Evolutionary conservation across 2,888 invertebrate genomes (phyloP).

Genomic region (Pycnomerus fuliginosus): DNA sequence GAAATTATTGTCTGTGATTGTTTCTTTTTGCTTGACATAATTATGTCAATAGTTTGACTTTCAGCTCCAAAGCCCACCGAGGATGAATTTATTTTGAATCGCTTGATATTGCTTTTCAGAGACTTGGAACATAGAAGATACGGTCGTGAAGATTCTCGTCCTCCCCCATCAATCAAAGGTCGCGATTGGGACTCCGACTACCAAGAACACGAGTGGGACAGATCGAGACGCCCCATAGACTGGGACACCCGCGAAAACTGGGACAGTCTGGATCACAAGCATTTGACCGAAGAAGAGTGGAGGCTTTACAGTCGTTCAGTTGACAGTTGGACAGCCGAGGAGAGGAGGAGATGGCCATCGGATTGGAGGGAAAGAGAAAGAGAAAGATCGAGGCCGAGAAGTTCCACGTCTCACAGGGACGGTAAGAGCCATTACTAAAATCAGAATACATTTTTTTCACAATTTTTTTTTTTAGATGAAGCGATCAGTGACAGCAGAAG

Average conservation of each 20-base stretch:
- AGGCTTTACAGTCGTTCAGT: slow-evolving; percentile 44
- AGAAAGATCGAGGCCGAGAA: slow-evolving; percentile 52
- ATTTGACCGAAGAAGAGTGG: slow-evolving; percentile 49
- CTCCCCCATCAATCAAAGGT: slow-evolving; percentile 36
- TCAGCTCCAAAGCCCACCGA: too few relatives aligned
- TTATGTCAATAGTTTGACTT: too few relatives aligned
- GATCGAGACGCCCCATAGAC: slow-evolving; percentile 56
- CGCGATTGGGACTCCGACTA: slow-evolving; percentile 49
- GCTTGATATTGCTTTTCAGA: slow-evolving; percentile 3
- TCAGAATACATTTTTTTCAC: slow-evolving; percentile 3
- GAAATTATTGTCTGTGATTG: too few relatives aligned
- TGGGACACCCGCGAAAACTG: slow-evolving; percentile 54
- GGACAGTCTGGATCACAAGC: slow-evolving; percentile 47
- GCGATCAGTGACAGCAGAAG: slow-evolving; percentile 29
- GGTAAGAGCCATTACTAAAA: slow-evolving; percentile 28
- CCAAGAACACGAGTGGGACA: slow-evolving; percentile 53
- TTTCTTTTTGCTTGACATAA: too few relatives aligned
- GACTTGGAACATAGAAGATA: slow-evolving; percentile 44
- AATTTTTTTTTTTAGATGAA: slow-evolving; percentile 25
- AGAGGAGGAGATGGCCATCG: slow-evolving; percentile 52
- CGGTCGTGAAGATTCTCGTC: slow-evolving; percentile 40
- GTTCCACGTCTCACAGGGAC: slow-evolving; percentile 49
- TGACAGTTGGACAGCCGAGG: slow-evolving; percentile 55
- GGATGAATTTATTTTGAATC: too few relatives aligned
- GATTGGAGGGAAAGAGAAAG: slow-evolving; percentile 49